These are phyloP conservation scores for Pangasius krempfi DNA, from an alignment of 2,797 vertebrate genomes.

Conservation along the genomic window DNA sequence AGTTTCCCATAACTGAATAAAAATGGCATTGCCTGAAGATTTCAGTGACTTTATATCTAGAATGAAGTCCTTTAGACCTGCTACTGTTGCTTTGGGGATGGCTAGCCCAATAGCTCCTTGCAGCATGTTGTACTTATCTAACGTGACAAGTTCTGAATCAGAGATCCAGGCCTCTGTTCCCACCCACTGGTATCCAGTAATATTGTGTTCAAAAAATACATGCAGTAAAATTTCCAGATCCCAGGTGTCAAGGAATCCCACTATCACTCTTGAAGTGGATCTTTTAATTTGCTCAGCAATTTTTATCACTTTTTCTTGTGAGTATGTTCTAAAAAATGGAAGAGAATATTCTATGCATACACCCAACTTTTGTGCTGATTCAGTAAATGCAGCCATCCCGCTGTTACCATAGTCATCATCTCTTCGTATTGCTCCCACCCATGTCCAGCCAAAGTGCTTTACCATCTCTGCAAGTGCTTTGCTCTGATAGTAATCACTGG, in stretches of 20 bases:
- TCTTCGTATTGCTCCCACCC: conserved; percentile 71
- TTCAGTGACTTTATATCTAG: conserved; percentile 64
- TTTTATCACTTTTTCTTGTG: conserved; percentile 45
- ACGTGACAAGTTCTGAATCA: conserved; percentile 60
- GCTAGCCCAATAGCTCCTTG: conserved; percentile 35
- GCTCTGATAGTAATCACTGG: conserved; percentile 76
- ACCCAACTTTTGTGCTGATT: conserved; percentile 52
- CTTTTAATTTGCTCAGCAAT: not conserved
- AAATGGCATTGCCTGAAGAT: conserved; percentile 9
- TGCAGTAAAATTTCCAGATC: not conserved
- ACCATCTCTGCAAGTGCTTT: conserved; percentile 72
- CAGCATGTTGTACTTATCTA: not conserved
- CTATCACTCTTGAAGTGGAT: conserved; percentile 58
- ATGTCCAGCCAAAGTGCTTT: conserved; percentile 76
- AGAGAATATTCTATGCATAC: conserved; percentile 63
- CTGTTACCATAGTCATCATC: conserved; percentile 67
- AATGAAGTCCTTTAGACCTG: conserved; percentile 68
- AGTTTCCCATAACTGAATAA: not conserved
- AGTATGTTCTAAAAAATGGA: conserved; percentile 56
- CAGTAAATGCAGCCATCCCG: conserved; percentile 58
- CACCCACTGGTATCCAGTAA: conserved; percentile 74
- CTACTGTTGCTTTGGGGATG: conserved; percentile 68
- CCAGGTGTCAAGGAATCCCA: conserved; percentile 54
- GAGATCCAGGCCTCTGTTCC: conserved; percentile 73
- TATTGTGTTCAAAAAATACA: conserved; percentile 61